Evolutionary conservation across 2,113 vertebrate genomes (phyloP), one percentile per base, ranked within the genome.

Genomic region (Hemicordylus capensis): DNA sequence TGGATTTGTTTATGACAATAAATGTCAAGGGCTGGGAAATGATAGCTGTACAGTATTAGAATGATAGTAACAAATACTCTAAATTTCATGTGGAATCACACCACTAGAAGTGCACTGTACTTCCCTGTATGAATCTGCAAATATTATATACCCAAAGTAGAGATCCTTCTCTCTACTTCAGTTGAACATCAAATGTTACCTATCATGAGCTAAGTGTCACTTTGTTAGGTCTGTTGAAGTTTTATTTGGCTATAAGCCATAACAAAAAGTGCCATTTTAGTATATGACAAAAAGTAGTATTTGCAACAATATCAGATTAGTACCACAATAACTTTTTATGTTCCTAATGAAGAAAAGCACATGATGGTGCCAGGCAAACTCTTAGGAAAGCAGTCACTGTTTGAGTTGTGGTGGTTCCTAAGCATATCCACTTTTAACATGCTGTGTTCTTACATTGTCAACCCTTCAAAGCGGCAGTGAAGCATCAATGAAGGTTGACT

Each of bases 351-450:
- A 54, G 48, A 78, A 44, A 3, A 17, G 7, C 26, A 26, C 26
- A 54, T 70, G 39, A 3, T 24, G 24, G 22, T 67, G 0, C 0
- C 42, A 24, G 87, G 6, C 0, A 1, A 56, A 12, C 17, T 9
- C 5, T 46, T 37, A 42, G 0, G 0, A 1, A 63, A 78, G 70
- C 64, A 54, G 37, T 80, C 26, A 46, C 3, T 37, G n/a, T 83
- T 74, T 83, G 11, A 6, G 26, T 11, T 63, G 56, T 34, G 61
- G 39, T 74, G 28, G 28, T 34, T 54, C 12, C 37, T 54, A n/a
- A 4, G 22, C 44, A 31, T 76, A 56, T 46, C 14, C 46, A 31
- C 24, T 54, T 76, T 48, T 75, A 26, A 48, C 51, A 77, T 83
- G 6, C 22, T 89, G 34, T 58, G 31, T 63, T 76, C n/a, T 39